Evolutionary conservation across 1,140 invertebrate species (phyloP), one percentile per base, ranked within the genome.

Genomic region (Chionoecetes opilio): DNA sequence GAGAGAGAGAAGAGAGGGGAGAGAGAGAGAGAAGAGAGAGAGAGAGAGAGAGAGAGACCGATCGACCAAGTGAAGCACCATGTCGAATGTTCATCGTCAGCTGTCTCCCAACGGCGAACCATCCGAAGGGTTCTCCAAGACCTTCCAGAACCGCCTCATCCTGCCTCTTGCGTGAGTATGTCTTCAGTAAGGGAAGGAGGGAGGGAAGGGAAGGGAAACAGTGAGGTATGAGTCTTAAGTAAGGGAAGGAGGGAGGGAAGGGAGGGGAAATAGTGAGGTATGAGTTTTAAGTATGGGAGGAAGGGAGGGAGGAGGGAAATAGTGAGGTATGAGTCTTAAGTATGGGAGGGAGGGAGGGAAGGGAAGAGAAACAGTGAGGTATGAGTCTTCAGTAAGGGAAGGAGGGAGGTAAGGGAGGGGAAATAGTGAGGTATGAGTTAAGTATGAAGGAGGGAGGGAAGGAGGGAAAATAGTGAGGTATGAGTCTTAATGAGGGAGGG

Each of bases 101-200:
- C 89, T 95, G 26, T 95, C 94, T 11, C 94, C 94, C 3, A 95
- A 86, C 35, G 94, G 90, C 26, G 94, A 95, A 37, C 94, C 94
- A 0, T 41, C 94, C 0, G 75, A 91, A 3, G 94, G 94, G 2
- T 95, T 95, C 63, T 92, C 94, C 41, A 95, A 95, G 82, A 95
- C 90, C 29, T 95, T 95, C 53, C 94, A 95, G 41, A 95, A 95
- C 84, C 90, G 94, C n/a, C 90, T 95, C 41, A 95, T 95, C 82
- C 46, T 95, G 46, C 94, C 94, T 8, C 90, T 95, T 2, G 94
- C 90, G 94, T 95, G 84, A 95, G 94, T 95, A 88, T 29, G 29
- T 32, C 14, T 6, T 17, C 0, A 29, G 38, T 0, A 31, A 32
- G 53, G 26, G 29, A 32, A 34, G 34, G 8, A 29, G n/a, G 34